Percentiles rank a stretch among this genome's conserved stretches.
phyloP scores from a whole-genome alignment of 37 sponge, comb jelly and placozoan genomes.

The Beroe ovata region DNA sequence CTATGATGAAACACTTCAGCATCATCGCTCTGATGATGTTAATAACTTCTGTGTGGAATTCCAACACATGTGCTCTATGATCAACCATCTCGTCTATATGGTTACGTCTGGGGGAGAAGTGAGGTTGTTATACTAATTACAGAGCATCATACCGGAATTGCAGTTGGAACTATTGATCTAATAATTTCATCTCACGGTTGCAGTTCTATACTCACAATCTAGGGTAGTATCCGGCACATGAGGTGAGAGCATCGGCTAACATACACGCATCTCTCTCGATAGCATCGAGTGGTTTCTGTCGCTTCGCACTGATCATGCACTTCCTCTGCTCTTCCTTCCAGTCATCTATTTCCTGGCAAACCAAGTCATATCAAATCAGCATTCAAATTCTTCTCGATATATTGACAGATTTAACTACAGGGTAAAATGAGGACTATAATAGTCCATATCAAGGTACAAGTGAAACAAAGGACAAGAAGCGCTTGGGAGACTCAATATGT shows the following conservation, averaged over 20 bases:
- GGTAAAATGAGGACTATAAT: too few species aligned
- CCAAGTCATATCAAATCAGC: too few species aligned
- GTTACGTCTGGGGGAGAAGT: constrained; percentile 9
- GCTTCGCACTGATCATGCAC: constrained; percentile 45
- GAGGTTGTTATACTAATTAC: too few species aligned
- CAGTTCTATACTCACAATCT: constrained; percentile 50
- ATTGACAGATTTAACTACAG: too few species aligned
- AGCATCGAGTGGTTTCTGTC: background rate
- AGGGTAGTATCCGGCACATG: constrained; percentile 4
- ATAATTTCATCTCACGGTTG: too few species aligned
- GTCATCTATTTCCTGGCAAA: constrained; percentile 65
- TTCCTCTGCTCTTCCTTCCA: constrained; percentile 47
- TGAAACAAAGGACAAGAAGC: too few species aligned
- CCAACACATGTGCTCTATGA: background rate
- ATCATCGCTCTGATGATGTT: constrained; percentile 8
- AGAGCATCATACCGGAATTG: too few species aligned
- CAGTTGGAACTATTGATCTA: too few species aligned
- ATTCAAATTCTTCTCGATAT: too few species aligned
- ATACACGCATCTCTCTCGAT: constrained; percentile 29
- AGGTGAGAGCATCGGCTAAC: constrained; percentile 13
- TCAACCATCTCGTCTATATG: constrained; percentile 43
- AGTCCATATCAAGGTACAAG: too few species aligned
- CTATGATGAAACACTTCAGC: constrained; percentile 87
- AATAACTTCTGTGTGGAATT: background rate
- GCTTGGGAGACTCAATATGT: too few species aligned